These are phyloP conservation scores for Pyrgilauda ruficollis DNA, from an alignment of 2,113 vertebrate genomes.

Conservation along the genomic window DNA sequence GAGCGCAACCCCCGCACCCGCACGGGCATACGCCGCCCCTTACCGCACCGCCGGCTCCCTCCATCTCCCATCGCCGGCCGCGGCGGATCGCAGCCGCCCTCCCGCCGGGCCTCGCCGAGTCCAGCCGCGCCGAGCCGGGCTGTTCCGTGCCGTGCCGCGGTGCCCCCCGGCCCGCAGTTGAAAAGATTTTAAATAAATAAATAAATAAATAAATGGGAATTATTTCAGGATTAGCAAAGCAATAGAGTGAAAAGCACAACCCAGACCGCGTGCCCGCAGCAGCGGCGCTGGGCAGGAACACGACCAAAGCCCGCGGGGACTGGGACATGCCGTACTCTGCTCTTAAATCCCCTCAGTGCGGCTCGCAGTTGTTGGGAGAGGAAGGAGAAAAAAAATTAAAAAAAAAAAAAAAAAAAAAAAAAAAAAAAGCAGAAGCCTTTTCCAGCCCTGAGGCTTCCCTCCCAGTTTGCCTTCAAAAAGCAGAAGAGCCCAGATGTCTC, in stretches of 20 bases:
- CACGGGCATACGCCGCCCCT: background rate
- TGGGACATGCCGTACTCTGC: background rate
- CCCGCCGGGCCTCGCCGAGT: background rate
- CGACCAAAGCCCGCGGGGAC: background rate
- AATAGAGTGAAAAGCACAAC: background rate
- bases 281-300: background rate
- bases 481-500: background rate
- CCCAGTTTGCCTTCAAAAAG: background rate
- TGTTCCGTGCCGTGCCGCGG: too few relatives aligned
- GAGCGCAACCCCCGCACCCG: background rate
- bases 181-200: too few relatives aligned
- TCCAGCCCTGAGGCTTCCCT: background rate
- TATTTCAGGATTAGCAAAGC: background rate
- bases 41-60: constrained; percentile 15
- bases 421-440: background rate
- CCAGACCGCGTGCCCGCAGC: background rate
- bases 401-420: background rate
- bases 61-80: constrained; percentile 33
- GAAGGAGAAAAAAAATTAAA: background rate
- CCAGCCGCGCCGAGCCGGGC: too few relatives aligned
- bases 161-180: too few relatives aligned
- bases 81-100: background rate
- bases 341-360: background rate
- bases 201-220: background rate
- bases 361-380: background rate